These are phyloP conservation scores for Tringa solitaria DNA, from an alignment of 2,113 vertebrate genomes.

Conservation along the genomic window DNA sequence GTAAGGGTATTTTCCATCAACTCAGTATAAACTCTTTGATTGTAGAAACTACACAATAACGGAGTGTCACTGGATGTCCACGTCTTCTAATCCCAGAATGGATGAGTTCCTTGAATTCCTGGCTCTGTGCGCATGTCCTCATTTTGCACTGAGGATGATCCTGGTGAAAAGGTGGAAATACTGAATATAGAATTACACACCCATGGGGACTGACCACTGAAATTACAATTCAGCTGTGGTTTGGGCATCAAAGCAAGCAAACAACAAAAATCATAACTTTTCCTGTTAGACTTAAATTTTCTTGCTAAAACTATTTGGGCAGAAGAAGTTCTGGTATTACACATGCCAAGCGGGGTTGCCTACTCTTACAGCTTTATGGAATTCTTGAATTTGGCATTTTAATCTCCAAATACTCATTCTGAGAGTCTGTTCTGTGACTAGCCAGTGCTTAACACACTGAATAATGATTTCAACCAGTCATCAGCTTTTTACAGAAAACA, in stretches of 20 bases:
- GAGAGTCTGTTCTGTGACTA: not conserved
- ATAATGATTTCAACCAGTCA: not conserved
- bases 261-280: not conserved
- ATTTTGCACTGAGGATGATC: not conserved
- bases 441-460: not conserved
- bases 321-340: not conserved
- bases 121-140: not conserved
- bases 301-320: not conserved
- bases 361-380: not conserved
- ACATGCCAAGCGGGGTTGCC: not conserved
- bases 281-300: not conserved
- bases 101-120: not conserved
- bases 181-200: not conserved
- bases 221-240: not conserved
- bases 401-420: not conserved
- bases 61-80: not conserved
- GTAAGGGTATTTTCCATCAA: not conserved
- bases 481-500: not conserved
- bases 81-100: not conserved
- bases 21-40: not conserved
- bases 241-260: not conserved
- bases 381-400: not conserved
- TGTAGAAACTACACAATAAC: not conserved
- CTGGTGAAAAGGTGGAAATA: not conserved
- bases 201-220: not conserved